Conservation (phyloP, 92 coral and sea anemone genomes). For the Ricordea florida region DNA sequence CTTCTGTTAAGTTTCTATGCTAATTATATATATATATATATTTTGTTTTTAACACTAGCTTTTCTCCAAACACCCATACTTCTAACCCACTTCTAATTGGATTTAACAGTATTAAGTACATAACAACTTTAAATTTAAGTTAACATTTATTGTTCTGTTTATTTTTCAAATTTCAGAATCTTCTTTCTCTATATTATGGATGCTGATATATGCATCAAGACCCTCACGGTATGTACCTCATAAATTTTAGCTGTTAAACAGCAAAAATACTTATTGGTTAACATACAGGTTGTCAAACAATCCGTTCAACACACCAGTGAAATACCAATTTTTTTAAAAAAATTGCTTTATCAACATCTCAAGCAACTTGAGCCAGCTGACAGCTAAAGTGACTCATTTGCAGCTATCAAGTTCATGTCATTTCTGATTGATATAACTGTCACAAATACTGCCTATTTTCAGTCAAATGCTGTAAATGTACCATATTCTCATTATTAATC, state of each 20-base stretch:
- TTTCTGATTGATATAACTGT: neutral
- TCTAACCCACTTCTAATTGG: conserved; percentile 21
- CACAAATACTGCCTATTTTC: neutral
- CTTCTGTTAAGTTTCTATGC: neutral
- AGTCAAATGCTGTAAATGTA: neutral
- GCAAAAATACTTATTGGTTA: conserved; percentile 7
- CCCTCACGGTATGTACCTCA: conserved; percentile 42
- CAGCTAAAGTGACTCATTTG: neutral
- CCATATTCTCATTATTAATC: neutral
- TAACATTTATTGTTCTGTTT: conserved; percentile 26
- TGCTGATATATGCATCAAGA: conserved; percentile 28
- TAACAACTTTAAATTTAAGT: conserved; percentile 13
- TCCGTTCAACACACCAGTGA: neutral
- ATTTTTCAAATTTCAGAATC: conserved; percentile 32
- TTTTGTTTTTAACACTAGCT: neutral
- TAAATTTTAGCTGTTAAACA: conserved; percentile 20
- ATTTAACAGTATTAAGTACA: conserved; percentile 16
- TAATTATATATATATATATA: no score
- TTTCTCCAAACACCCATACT: conserved; percentile 37
- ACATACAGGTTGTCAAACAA: neutral
- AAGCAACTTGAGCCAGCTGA: neutral
- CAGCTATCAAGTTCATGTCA: neutral
- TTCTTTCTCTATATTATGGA: conserved; percentile 6
- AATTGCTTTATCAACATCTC: neutral
- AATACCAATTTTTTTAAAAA: neutral